Base-by-base conservation (phyloP, 1,140 invertebrate species). In the Sinella curviseta region DNA sequence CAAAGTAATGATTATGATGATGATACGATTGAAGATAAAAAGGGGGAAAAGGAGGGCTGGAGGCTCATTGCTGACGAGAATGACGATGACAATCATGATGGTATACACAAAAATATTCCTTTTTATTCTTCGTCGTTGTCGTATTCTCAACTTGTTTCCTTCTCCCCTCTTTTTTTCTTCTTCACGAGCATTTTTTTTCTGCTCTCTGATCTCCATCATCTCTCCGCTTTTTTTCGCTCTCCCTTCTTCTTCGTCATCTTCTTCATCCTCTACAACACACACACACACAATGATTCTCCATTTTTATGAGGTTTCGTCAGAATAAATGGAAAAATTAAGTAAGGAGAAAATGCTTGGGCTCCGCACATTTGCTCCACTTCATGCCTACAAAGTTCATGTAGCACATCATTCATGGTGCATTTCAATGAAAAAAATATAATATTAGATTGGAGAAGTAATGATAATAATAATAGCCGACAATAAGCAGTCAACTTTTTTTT, bases 301-400 rank as follows among this genome's bases (percentile, higher is more conserved):
- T 70, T 70, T 65, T 70, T 70, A 70, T 70, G 65, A 70, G 65
- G 31, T 70, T 70, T 48, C 24, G 57, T 60, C 57, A 60, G 57
- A 60, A 60, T 60, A 60, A 48, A 60, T 60, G 57, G 57, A 60
- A 60, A 26, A 60, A n/a, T 60, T 60, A 26, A 60, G 57, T 60
- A 60, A 26, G 57, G 24, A 8, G 39, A 48, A 48, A 48, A 48
- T 48, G 20, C 39, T n/a, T n/a, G n/a, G n/a, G n/a, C n/a, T 20
- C 39, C 39, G 8, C 39, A 48, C 39, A 48, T 48, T 48, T 20
- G 39, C 39, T 48, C 39, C 39, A 48, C 39, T 48, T 48, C 8
- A 48, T 12, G 39, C 39, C 8, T 48, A 48, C 20, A 48, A 48
- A 20, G 39, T 48, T 48, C 39, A 48, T 48, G 8, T 48, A n/a